Percentiles rank a stretch among this genome's conserved stretches.
These are phyloP conservation scores for Protobothrops flavoviridis DNA, from an alignment of 2,113 vertebrate genomes.

Conservation along the genomic window DNA sequence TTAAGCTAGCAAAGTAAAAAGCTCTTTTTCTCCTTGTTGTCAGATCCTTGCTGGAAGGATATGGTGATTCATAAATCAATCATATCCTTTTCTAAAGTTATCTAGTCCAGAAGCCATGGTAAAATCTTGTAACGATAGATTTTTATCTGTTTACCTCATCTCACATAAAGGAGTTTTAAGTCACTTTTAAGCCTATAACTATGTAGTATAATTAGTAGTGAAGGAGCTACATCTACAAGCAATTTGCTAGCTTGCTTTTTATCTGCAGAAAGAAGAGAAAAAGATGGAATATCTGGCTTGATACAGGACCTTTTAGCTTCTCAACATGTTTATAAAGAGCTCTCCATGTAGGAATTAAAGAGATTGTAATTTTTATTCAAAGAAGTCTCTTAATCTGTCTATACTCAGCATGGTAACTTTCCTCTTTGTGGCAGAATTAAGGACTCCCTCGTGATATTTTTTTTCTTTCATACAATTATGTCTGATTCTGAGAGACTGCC, in stretches of 20 bases:
- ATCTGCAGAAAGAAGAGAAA: not conserved
- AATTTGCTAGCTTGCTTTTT: not conserved
- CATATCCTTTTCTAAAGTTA: not conserved
- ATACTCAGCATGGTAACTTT: not conserved
- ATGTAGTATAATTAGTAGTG: not conserved
- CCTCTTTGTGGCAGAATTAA: not conserved
- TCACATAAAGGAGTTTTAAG: not conserved
- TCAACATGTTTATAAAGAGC: not conserved
- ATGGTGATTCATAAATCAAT: not conserved
- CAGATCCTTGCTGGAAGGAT: not conserved
- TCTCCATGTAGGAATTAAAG: not conserved
- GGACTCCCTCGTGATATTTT: not conserved
- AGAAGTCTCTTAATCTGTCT: not conserved
- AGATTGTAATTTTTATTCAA: not conserved
- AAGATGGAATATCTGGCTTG: too few species aligned
- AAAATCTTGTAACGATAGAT: not conserved
- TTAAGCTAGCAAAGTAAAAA: not conserved
- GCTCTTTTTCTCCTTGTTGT: not conserved
- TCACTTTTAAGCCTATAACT: not conserved
- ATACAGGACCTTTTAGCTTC: not conserved
- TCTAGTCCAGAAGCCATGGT: not conserved
- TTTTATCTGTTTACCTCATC: not conserved
- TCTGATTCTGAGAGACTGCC: not conserved
- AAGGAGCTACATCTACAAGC: not conserved
- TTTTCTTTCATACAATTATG: not conserved